Evolutionary conservation across 2,797 vertebrate species (phyloP).

Genomic region (Lemur catta): DNA sequence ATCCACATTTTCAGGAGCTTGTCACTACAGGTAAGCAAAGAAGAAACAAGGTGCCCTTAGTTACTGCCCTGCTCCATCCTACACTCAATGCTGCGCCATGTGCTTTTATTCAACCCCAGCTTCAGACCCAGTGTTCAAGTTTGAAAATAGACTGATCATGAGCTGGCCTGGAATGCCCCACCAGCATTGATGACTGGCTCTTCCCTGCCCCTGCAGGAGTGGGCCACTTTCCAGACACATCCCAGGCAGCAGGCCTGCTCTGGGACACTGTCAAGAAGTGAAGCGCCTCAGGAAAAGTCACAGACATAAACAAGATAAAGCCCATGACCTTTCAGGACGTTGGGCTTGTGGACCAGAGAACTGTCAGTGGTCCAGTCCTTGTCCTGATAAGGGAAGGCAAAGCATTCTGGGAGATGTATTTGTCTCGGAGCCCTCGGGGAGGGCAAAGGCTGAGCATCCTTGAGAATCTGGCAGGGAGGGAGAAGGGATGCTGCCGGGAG

Average conservation of each 20-base stretch:
- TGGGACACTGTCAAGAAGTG: conserved; percentile 78
- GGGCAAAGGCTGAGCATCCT: conserved; percentile 1
- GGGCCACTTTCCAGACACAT: conserved; percentile 68
- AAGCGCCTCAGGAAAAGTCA: conserved; percentile 61
- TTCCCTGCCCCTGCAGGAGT: not conserved
- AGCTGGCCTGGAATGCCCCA: not conserved
- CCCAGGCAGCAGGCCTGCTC: conserved; percentile 71
- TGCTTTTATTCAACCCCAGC: not conserved
- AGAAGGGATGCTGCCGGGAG: not conserved
- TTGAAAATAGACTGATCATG: not conserved
- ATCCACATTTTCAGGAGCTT: not conserved
- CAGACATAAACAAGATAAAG: conserved; percentile 83
- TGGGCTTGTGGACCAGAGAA: conserved; percentile 43
- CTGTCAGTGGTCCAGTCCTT: conserved; percentile 40
- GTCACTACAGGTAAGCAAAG: not conserved
- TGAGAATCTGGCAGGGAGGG: not conserved
- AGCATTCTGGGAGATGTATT: conserved; percentile 47
- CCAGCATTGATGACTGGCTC: not conserved
- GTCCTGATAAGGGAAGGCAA: conserved; percentile 37
- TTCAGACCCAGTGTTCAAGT: not conserved
- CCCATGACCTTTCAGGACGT: conserved; percentile 49
- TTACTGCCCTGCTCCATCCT: not conserved
- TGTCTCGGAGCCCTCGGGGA: not conserved
- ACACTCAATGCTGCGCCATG: not conserved
- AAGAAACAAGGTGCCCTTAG: not conserved